Evolutionary conservation across 2,113 vertebrate species (phyloP).

Genomic region (Oostethus manadensis): DNA sequence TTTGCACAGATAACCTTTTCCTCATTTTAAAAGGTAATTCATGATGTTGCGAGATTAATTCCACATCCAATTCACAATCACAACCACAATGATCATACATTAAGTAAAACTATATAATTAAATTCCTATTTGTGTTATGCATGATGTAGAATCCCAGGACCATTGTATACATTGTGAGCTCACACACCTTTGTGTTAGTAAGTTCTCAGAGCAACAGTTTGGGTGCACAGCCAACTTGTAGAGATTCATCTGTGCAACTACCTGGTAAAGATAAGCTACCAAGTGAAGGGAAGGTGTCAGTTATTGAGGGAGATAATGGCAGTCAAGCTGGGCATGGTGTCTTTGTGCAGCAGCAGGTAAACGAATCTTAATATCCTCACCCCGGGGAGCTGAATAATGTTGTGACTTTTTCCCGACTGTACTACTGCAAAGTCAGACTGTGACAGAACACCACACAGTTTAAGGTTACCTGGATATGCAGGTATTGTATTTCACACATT

Average conservation of each 20-base stretch:
- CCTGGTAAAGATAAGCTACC: slow-evolving; percentile 11
- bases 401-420: slow-evolving; percentile 33
- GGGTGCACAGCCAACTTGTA: not conserved
- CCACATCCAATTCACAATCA: slow-evolving; percentile 11
- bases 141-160: not conserved
- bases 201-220: slow-evolving; percentile 20
- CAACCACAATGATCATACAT: slow-evolving; percentile 8
- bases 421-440: slow-evolving; percentile 56
- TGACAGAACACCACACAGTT: slow-evolving; percentile 12
- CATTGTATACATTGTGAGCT: not conserved
- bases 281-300: not conserved
- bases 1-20: slow-evolving; percentile 19
- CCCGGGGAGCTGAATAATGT: slow-evolving; percentile 43
- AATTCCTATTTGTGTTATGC: slow-evolving; percentile 15
- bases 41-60: slow-evolving; percentile 11
- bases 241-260: slow-evolving; percentile 19
- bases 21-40: slow-evolving; percentile 28
- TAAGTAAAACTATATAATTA: slow-evolving; percentile 16
- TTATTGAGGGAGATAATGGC: slow-evolving; percentile 20
- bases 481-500: slow-evolving; percentile 13
- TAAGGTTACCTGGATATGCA: slow-evolving; percentile 5
- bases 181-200: too few relatives aligned
- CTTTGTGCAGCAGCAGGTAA: slow-evolving; percentile 37
- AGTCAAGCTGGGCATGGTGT: slow-evolving; percentile 35
- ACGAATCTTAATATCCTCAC: slow-evolving; percentile 15